These are phyloP conservation scores for Sebastolobus altivelis DNA, from an alignment of 2,797 vertebrate species.

Conservation along the genomic window DNA sequence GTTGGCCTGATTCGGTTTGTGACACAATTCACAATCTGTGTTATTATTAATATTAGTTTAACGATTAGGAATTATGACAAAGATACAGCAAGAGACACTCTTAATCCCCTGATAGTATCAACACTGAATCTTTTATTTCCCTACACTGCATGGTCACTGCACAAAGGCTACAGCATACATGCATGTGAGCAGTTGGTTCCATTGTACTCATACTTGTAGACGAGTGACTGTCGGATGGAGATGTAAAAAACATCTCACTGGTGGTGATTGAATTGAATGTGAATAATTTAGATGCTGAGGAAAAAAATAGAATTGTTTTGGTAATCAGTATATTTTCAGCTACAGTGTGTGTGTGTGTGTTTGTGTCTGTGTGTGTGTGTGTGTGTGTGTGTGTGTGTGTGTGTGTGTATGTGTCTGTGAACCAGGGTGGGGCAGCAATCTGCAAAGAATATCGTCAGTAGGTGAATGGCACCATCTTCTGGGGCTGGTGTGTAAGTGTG, in stretches of 20 bases:
- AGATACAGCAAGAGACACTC: background rate
- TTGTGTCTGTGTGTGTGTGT: conserved; percentile 10
- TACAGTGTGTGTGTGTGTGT: conserved; percentile 14
- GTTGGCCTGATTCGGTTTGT: background rate
- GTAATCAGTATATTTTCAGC: conserved; percentile 4
- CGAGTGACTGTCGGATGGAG: background rate
- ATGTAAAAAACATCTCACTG: background rate
- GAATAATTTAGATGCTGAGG: background rate
- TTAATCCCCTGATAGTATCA: background rate
- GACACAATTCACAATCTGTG: background rate
- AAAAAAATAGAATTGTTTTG: background rate
- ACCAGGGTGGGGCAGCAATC: conserved; percentile 53
- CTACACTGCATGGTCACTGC: background rate
- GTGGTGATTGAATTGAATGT: background rate
- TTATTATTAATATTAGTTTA: background rate
- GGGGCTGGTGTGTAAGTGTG: conserved; percentile 16
- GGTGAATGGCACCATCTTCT: conserved; percentile 54
- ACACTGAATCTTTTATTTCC: background rate
- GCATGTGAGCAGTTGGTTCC: background rate
- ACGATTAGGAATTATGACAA: background rate
- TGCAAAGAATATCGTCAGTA: background rate
- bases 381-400: conserved; percentile 19
- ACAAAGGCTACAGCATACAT: background rate
- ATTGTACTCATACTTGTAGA: background rate
- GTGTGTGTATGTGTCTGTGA: conserved; percentile 3